Percentiles rank a stretch among this genome's conserved stretches.
These are phyloP conservation scores for Papilio gigon DNA, from an alignment of 2,888 invertebrate genomes.

Conservation along the genomic window DNA sequence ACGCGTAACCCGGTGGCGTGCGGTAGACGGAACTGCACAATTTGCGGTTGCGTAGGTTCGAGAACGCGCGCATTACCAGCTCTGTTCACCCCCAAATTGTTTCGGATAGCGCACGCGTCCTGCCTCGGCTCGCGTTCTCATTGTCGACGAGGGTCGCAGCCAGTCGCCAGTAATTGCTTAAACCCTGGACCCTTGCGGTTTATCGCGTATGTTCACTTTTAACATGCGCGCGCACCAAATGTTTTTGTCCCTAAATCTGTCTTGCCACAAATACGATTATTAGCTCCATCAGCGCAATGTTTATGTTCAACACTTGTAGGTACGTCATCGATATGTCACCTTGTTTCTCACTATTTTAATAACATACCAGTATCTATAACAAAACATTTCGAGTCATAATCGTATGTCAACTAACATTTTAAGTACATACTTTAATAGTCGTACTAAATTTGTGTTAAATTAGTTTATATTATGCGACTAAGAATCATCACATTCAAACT, in stretches of 20 bases:
- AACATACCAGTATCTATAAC: no score
- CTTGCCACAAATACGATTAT: not conserved
- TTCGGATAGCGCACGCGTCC: slow-evolving; percentile 67
- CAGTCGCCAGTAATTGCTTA: slow-evolving; percentile 5
- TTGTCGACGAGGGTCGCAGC: slow-evolving; percentile 24
- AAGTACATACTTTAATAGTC: no score
- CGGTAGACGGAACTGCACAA: slow-evolving; percentile 41
- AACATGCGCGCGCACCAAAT: not conserved
- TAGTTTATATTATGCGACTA: no score
- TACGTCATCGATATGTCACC: no score
- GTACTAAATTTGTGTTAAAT: no score
- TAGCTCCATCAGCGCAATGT: not conserved
- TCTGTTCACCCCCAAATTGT: slow-evolving; percentile 57
- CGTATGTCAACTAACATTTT: no score
- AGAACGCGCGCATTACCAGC: slow-evolving; percentile 36
- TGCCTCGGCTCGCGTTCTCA: slow-evolving; percentile 52
- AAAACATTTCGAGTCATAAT: no score
- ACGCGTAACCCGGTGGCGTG: slow-evolving; percentile 40
- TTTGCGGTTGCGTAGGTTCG: slow-evolving; percentile 38
- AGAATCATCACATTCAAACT: not conserved
- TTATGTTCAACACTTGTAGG: not conserved
- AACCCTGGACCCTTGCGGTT: slow-evolving; percentile 16
- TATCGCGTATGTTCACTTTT: not conserved
- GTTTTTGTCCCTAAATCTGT: not conserved
- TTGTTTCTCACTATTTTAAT: no score